These are phyloP conservation scores for Ptyas mucosa DNA, from an alignment of 2,113 vertebrate species.

Conservation along the genomic window DNA sequence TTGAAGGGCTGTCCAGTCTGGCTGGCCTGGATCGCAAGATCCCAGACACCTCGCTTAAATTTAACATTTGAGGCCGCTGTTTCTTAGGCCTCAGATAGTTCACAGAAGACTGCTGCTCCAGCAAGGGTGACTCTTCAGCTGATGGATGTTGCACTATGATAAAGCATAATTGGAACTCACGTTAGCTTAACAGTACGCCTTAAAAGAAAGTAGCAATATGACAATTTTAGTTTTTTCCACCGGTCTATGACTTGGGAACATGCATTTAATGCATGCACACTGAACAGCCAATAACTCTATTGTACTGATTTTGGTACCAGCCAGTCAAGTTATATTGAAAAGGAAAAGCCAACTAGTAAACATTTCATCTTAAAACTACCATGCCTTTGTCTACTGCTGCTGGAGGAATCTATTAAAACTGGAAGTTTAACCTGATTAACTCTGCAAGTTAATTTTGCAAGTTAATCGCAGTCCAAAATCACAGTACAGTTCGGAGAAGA, in stretches of 20 bases:
- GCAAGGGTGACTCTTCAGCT: constrained; percentile 63
- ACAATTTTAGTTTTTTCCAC: not conserved
- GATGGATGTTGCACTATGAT: constrained; percentile 74
- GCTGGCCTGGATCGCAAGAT: constrained; percentile 82
- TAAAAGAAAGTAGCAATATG: not conserved
- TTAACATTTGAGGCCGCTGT: constrained; percentile 86
- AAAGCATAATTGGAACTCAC: constrained; percentile 41
- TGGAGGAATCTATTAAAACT: constrained; percentile 41
- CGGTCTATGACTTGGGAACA: constrained; percentile 41
- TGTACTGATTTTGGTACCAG: constrained; percentile 24
- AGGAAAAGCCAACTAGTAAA: constrained; percentile 45
- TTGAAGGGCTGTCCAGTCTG: constrained; percentile 87
- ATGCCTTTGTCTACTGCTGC: constrained; percentile 44
- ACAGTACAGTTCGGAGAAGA: constrained; percentile 48
- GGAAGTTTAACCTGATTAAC: constrained; percentile 42
- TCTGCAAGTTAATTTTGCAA: constrained; percentile 36
- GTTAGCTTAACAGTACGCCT: constrained; percentile 6
- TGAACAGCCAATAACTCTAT: constrained; percentile 51
- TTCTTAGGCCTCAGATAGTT: constrained; percentile 81
- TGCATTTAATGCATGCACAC: constrained; percentile 55
- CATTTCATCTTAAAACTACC: constrained; percentile 49
- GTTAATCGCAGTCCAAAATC: constrained; percentile 53
- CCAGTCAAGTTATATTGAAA: constrained; percentile 40
- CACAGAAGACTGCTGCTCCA: constrained; percentile 55
- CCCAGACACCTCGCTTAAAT: constrained; percentile 77